Conservation (phyloP, 2,797 vertebrate species). For the Neostethus bicornis region DNA sequence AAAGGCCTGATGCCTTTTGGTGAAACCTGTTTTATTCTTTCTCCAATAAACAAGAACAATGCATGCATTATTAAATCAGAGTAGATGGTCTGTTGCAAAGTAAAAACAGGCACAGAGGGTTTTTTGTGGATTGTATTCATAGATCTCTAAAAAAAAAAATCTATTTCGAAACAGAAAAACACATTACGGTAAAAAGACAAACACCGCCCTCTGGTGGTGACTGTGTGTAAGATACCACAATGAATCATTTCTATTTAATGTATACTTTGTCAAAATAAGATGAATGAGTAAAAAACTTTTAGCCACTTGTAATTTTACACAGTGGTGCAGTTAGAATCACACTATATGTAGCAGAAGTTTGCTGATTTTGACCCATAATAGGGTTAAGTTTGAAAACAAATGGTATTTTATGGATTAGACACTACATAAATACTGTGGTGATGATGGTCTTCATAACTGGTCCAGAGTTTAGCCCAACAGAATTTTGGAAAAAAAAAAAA, state of each 20-base stretch:
- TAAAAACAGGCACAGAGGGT: neutral
- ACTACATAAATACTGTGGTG: no score
- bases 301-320: no score
- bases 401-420: no score
- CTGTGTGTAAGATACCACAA: neutral
- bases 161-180: neutral
- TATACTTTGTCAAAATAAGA: neutral
- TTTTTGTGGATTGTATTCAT: neutral
- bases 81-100: neutral
- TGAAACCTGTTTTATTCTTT: neutral
- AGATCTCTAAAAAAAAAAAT: no score
- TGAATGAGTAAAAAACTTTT: no score
- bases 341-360: no score
- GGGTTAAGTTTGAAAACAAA: no score
- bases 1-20: conserved; percentile 4
- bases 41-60: neutral
- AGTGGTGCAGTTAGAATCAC: no score
- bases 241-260: neutral
- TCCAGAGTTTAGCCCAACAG: no score
- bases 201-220: conserved; percentile 54
- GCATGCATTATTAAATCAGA: neutral
- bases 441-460: no score
- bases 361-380: no score
- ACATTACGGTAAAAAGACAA: conserved; percentile 1
- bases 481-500: no score